A percentile compares a stretch with the other conserved stretches of the same genome.
phyloP scores from a whole-genome alignment of 2,797 vertebrate species.

The Poeciliopsis presidionis region DNA sequence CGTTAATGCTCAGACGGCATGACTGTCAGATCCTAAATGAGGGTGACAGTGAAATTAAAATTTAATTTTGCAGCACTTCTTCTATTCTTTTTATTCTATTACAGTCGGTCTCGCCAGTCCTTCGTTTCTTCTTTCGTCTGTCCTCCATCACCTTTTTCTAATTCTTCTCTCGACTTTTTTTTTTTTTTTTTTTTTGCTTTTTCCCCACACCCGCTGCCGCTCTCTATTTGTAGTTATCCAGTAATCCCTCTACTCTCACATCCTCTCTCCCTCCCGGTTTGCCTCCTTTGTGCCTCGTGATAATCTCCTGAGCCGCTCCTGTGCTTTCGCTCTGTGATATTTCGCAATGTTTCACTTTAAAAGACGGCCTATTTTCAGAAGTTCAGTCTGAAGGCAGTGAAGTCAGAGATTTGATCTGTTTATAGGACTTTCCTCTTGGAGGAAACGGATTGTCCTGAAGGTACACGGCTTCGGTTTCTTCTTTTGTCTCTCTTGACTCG shows the following conservation, averaged over 20 bases:
- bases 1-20: conserved; percentile 6
- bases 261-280: conserved; percentile 19
- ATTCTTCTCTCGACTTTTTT: conserved; percentile 32
- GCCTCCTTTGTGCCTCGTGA: conserved; percentile 25
- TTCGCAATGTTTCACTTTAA: conserved; percentile 13
- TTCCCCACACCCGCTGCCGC: conserved; percentile 34
- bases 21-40: conserved; percentile 26
- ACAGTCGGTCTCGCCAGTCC: conserved; percentile 30
- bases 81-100: conserved; percentile 28
- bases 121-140: conserved; percentile 24
- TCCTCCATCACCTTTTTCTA: conserved; percentile 32
- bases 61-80: conserved; percentile 18
- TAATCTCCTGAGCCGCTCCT: conserved; percentile 17
- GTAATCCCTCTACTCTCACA: conserved; percentile 45
- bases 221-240: conserved; percentile 46
- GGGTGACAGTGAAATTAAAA: conserved; percentile 30
- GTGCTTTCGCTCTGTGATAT: background rate
- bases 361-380: background rate
- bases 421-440: background rate
- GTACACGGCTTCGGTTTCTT: background rate
- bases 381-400: background rate
- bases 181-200: background rate
- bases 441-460: background rate
- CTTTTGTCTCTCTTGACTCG: background rate
- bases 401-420: conserved; percentile 10